These are phyloP conservation scores for Heteromyza rotundicornis DNA, from an alignment of 2,888 invertebrate genomes.

Conservation along the genomic window DNA sequence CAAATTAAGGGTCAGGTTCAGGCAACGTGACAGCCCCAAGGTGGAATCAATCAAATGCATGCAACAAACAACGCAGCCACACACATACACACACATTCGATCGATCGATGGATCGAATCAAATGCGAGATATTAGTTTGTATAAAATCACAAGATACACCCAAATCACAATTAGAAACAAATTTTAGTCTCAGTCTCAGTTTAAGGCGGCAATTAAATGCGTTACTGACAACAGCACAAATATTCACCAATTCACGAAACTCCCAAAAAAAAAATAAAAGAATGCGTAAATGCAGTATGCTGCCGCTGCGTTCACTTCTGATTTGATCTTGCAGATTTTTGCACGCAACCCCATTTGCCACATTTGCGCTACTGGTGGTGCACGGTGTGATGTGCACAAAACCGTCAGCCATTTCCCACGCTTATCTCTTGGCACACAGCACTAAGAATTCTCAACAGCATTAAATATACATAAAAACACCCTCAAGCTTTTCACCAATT, in stretches of 20 bases:
- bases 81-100: too few species aligned
- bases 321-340: neutral
- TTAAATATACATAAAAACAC: neutral
- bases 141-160: too few species aligned
- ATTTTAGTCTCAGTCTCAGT: too few species aligned
- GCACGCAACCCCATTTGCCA: neutral
- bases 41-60: neutral
- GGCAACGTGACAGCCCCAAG: slow-evolving; percentile 4
- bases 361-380: neutral
- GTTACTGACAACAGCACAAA: too few species aligned
- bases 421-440: neutral
- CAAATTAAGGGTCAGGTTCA: neutral
- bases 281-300: neutral
- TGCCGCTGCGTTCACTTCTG: neutral
- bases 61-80: neutral
- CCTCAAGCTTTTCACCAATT: slow-evolving; percentile 1
- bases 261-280: neutral
- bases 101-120: too few species aligned
- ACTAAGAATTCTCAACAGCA: neutral
- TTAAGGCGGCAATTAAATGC: too few species aligned
- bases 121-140: too few species aligned
- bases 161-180: too few species aligned
- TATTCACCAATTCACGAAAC: too few species aligned
- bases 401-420: neutral
- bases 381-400: neutral